Base-by-base conservation (phyloP, 1,140 invertebrate species). In the Drosophila kanapiae region DNA sequence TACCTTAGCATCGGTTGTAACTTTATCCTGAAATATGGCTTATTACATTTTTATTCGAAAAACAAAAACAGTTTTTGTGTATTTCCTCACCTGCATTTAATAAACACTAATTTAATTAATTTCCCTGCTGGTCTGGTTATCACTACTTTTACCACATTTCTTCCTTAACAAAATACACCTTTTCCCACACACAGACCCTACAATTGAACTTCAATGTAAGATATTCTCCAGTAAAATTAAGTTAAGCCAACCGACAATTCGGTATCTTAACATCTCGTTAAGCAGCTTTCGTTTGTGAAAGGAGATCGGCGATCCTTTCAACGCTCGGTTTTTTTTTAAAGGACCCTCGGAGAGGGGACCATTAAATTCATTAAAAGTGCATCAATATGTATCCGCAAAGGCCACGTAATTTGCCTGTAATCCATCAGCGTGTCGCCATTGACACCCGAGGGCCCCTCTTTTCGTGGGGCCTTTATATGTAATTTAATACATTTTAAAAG, bases 291-390 rank as follows among this genome's bases (percentile, higher is more conserved):
- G 37, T 18, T 56, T 42, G 65, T 45, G 62, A 70, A 69, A 70
- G 62, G 48, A 51, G 48, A 71, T 58, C 43, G 47, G 27, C 13
- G 69, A 71, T 72, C 74, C 74, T 77, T 77, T 77, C 75, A 77
- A 67, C 75, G 74, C 63, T 37, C 33, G 4, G 27, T 56, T 54
- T 67, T 42, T 51, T 29, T 51, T 51, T 0, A 35, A 53, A 67
- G 67, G 67, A 37, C 16, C 31, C 29, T n/a, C n/a, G 3, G 6
- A 14, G n/a, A 31, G 43, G 48, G 31, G n/a, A 40, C 61, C 80
- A 88, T 88, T 88, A 84, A 88, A 78, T 88, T 90, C 80, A 88
- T 88, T 88, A 88, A 88, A 88, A 90, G 58, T 78, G 72, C 84
- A 87, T 87, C 69, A 88, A 75, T 88, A 77, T 80, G 71, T 74